These are phyloP conservation scores for Chaunax sp. DNA, from an alignment of 2,797 vertebrate species.

Conservation along the genomic window DNA sequence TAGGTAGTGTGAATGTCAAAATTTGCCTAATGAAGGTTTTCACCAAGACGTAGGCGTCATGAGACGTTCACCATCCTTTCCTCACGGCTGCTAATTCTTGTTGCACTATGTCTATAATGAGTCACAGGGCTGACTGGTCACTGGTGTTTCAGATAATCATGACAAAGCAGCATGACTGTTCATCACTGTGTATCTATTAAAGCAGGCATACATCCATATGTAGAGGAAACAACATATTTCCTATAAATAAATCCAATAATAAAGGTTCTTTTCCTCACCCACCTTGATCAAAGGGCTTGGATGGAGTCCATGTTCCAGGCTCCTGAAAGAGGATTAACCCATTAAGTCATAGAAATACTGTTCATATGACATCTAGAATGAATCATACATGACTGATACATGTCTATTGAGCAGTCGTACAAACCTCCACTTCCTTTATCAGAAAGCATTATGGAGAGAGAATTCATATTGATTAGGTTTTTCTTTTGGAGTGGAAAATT, in stretches of 20 bases:
- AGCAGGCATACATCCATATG: background rate
- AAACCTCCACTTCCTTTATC: constrained; percentile 97
- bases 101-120: background rate
- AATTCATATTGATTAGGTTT: constrained; percentile 56
- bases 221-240: background rate
- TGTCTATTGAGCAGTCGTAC: constrained; percentile 74
- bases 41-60: no score
- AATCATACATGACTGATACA: constrained; percentile 24
- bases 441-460: constrained; percentile 84
- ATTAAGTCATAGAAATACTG: constrained; percentile 49
- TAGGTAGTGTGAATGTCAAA: background rate
- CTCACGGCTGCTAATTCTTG: background rate
- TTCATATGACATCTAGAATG: constrained; percentile 31
- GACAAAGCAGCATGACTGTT: background rate
- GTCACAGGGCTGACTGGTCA: constrained; percentile 8
- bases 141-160: background rate
- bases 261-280: constrained; percentile 61
- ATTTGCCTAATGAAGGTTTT: background rate
- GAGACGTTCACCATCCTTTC: background rate
- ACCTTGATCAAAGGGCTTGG: constrained; percentile 95
- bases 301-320: constrained; percentile 93
- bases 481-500: constrained; percentile 17
- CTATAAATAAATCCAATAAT: background rate
- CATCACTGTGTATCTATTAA: background rate
- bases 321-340: constrained; percentile 78